phyloP scores from a whole-genome alignment of 1,140 invertebrate species.

The Drosophila tsacasi region DNA sequence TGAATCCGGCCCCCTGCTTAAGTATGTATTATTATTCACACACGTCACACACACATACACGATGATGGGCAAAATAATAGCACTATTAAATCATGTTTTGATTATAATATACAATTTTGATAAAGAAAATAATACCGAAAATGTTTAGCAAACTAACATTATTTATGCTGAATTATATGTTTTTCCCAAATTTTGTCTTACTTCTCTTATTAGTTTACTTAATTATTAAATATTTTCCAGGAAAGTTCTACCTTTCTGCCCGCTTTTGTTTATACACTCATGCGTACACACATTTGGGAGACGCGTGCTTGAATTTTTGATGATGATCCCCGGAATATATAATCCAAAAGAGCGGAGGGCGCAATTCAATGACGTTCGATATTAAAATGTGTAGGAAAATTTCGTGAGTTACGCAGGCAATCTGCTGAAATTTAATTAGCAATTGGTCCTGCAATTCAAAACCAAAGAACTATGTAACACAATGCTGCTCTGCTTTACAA shows the following conservation, averaged over 20 bases:
- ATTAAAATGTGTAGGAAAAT: constrained; percentile 36
- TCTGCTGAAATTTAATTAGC: constrained; percentile 24
- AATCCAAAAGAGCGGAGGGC: constrained; percentile 8
- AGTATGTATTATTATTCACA: not conserved
- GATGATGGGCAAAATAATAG: not conserved
- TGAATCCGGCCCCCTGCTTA: constrained; percentile 8
- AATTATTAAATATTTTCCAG: not conserved
- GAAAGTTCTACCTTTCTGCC: not conserved
- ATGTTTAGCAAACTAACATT: not conserved
- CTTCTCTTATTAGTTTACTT: not conserved
- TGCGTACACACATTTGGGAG: constrained; percentile 46
- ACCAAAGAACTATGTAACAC: constrained; percentile 47
- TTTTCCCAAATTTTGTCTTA: too few relatives aligned
- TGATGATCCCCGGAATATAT: constrained; percentile 68
- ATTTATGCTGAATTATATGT: not conserved
- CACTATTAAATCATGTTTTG: too few relatives aligned
- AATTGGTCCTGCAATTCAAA: constrained; percentile 15
- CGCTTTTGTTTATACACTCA: not conserved
- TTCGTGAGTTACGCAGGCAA: constrained; percentile 38
- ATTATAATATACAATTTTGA: not conserved
- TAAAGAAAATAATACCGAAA: too few relatives aligned
- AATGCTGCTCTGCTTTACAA: constrained; percentile 23
- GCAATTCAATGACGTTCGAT: constrained; percentile 67
- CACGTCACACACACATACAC: not conserved
- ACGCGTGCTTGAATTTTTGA: constrained; percentile 74